Percentiles rank a stretch among this genome's conserved stretches.
phyloP scores from a whole-genome alignment of 2,888 invertebrate species.

The Drosophila mettleri region DNA sequence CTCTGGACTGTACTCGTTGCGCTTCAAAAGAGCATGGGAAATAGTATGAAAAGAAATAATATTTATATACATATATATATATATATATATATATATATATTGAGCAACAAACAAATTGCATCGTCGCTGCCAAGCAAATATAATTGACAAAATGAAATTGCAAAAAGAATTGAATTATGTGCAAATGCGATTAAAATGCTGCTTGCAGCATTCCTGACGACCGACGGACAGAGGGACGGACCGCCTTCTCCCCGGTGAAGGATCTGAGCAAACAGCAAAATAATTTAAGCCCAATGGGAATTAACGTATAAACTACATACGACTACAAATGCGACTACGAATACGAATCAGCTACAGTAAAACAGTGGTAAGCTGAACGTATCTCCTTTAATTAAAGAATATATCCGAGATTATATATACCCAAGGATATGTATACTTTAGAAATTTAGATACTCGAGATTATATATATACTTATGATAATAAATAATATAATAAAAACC shows the following conservation, averaged over 20 bases:
- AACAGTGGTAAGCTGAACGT: not conserved
- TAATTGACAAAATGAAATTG: slow-evolving; percentile 71
- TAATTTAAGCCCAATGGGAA: slow-evolving; percentile 65
- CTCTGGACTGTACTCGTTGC: slow-evolving; percentile 84
- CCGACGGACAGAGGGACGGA: not conserved
- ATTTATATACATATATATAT: not conserved
- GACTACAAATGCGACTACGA: slow-evolving; percentile 24
- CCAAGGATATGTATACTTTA: no score
- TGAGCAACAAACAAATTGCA: slow-evolving; percentile 53
- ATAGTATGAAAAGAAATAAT: not conserved
- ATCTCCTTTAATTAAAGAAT: no score
- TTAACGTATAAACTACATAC: slow-evolving; percentile 45
- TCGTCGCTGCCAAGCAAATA: slow-evolving; percentile 50
- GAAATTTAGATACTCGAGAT: no score
- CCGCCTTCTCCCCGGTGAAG: not conserved
- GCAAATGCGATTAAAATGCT: slow-evolving; percentile 75
- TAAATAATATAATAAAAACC: no score
- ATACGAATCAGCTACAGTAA: slow-evolving; percentile 30
- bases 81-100: slow-evolving; percentile 33
- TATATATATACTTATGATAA: no score
- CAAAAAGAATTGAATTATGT: slow-evolving; percentile 74
- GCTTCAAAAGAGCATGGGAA: slow-evolving; percentile 54
- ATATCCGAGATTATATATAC: no score
- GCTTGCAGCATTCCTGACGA: slow-evolving; percentile 24
- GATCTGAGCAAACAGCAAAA: slow-evolving; percentile 53